A percentile compares a stretch with the other conserved stretches of the same genome.
Evolutionary conservation across 1,140 invertebrate species (phyloP).

Genomic region (Drosophila nigromelanica): DNA sequence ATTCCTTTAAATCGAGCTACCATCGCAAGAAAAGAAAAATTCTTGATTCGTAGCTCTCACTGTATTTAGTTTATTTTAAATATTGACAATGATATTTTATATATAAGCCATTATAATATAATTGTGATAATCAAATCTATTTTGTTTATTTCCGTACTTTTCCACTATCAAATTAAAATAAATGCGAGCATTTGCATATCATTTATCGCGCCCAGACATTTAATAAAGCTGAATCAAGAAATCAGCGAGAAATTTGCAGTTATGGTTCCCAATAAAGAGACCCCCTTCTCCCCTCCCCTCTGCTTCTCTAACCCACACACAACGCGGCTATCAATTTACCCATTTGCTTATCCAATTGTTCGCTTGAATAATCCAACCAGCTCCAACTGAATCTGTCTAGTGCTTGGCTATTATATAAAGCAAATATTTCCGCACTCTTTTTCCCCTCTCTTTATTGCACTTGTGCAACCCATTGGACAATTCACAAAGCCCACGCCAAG

Average conservation of each 20-base stretch:
- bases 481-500: constrained; percentile 32
- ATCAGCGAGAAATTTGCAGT: constrained; percentile 32
- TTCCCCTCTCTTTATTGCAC: background rate
- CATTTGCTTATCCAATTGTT: constrained; percentile 47
- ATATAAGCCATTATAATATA: too few species aligned
- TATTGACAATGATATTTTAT: too few species aligned
- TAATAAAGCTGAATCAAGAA: constrained; percentile 39
- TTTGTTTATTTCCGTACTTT: constrained; percentile 2
- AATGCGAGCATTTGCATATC: background rate
- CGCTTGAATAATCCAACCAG: constrained; percentile 39
- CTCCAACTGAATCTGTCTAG: constrained; percentile 30
- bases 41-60: too few species aligned
- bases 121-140: background rate
- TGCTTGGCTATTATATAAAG: constrained; percentile 15
- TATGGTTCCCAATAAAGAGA: constrained; percentile 9
- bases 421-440: background rate
- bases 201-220: constrained; percentile 2
- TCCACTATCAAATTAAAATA: constrained; percentile 5
- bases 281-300: background rate
- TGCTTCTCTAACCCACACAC: background rate
- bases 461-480: too few species aligned
- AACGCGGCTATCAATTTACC: constrained; percentile 26
- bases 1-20: too few species aligned
- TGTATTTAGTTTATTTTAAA: too few species aligned
- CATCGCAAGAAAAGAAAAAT: too few species aligned